These are phyloP conservation scores for Sinella curviseta DNA, from an alignment of 1,140 invertebrate species.

Conservation along the genomic window DNA sequence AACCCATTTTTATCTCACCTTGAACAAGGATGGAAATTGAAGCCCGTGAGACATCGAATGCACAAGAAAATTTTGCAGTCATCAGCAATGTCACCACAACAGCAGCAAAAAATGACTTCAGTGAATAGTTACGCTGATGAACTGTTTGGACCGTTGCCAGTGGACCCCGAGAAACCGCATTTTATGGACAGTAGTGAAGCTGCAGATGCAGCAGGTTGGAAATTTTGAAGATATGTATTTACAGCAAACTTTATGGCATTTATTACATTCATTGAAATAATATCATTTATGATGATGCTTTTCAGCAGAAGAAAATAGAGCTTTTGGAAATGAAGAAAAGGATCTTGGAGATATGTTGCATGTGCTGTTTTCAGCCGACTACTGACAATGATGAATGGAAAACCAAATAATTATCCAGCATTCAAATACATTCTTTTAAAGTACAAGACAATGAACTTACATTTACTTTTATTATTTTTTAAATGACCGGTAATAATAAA, in stretches of 20 bases:
- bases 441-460: too few species aligned
- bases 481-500: too few species aligned
- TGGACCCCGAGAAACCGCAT: background rate
- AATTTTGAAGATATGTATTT: background rate
- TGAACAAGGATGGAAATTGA: background rate
- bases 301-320: background rate
- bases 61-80: background rate
- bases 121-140: background rate
- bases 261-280: background rate
- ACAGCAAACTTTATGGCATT: background rate
- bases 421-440: too few species aligned
- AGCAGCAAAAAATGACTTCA: background rate
- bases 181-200: background rate
- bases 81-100: background rate
- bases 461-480: too few species aligned
- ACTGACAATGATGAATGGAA: too few species aligned
- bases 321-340: background rate
- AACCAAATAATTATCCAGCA: too few species aligned
- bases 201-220: background rate
- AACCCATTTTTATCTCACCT: background rate
- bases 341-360: background rate
- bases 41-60: background rate
- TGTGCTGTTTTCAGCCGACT: background rate
- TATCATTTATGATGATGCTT: background rate
- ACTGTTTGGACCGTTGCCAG: background rate